Base-by-base conservation (phyloP, 2,888 invertebrate genomes). In the Euphydryas editha region DNA sequence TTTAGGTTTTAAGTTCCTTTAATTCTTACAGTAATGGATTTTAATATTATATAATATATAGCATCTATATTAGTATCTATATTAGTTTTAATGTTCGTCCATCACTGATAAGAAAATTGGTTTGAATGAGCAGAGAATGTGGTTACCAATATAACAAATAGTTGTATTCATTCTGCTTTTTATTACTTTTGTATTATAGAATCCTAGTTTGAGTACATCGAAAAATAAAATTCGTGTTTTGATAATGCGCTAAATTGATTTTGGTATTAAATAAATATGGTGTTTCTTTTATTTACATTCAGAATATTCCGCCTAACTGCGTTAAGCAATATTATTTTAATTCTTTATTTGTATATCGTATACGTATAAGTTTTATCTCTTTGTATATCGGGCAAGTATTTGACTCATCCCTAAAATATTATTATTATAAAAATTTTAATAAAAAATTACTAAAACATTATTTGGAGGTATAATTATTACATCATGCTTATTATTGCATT, bases 281-380 rank as follows among this genome's bases (percentile, higher is more conserved):
- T 49, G 39, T 42, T 57, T 67, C 49, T 65, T 30, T 69, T 71
- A 54, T 71, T 49, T 59, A 62, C 60, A 62, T 60, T 54, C 46
- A 57, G 24, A 66, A 42, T 61, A 69, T 70, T 87, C 87, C 87
- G 86, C 85, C 87, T 87, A 84, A 82, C 76, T 83, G 78, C 82
- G 79, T 79, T 84, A 81, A 85, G 84, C 82, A 82, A 83, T 83
- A 81, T 76, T 77, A n/a, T n/a, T 74, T 76, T 76, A 76, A 72
- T 71, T 68, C 51, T 46, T 44, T 72, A 75, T 75, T 72, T 73
- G 42, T 75, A 58, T 72, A 72, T 73, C 73, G n/a, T 57, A 20
- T 65, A 46, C 46, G 46, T 75, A 7, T 51, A 51, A 51, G 49
- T 51, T 51, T 24, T 51, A 15, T 24, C 49, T 24, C 21, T 24